These are phyloP conservation scores for Neopelma chrysocephalum DNA, from an alignment of 2,797 vertebrate species.

Conservation along the genomic window DNA sequence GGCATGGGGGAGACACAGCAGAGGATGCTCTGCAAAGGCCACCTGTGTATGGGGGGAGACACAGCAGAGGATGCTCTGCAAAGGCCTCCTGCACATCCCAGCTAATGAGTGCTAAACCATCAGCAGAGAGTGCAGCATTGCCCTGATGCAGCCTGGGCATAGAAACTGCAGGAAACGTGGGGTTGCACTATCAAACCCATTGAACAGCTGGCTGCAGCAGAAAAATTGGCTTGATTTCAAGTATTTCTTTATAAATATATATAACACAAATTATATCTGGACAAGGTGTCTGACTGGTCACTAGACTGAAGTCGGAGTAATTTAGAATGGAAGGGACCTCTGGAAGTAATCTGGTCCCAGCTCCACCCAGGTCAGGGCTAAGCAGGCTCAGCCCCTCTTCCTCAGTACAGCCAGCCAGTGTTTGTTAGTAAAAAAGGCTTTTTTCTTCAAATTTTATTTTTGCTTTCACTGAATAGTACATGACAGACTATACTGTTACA, in stretches of 20 bases:
- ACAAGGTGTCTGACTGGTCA: background rate
- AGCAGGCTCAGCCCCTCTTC: background rate
- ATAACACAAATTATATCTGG: background rate
- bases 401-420: background rate
- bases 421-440: background rate
- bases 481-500: background rate
- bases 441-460: background rate
- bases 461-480: rapidly evolving
- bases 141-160: background rate
- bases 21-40: background rate
- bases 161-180: too few species aligned
- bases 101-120: background rate
- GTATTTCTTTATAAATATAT: background rate
- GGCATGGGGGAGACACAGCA: background rate
- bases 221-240: background rate
- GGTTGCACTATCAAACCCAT: background rate
- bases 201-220: background rate
- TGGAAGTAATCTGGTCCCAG: background rate
- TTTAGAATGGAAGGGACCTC: background rate
- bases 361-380: background rate
- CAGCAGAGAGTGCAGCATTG: background rate
- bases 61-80: constrained; percentile 1
- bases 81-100: background rate
- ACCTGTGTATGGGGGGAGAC: too few species aligned
- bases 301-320: background rate